Evolutionary conservation across 2,888 invertebrate species (phyloP), one percentile per base, ranked within the genome.

Genomic region (Sclerodermus sp.): DNA sequence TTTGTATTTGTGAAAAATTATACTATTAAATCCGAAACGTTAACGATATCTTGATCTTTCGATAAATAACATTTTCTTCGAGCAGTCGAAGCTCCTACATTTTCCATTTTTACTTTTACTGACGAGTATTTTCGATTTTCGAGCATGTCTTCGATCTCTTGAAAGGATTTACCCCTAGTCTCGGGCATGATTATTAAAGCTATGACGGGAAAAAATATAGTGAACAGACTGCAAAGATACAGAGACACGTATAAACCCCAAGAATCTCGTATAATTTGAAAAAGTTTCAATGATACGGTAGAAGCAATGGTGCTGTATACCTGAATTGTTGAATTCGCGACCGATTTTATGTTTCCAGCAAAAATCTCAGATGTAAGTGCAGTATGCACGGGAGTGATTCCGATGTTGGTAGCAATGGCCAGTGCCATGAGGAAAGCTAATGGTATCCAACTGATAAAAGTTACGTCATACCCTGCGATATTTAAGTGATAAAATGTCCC

Each of bases 401-500:
- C 42, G 29, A 13, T 16, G 17, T 13, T 49, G 38, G 15, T 40
- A 34, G 12, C 37, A 1, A 47, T 15, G 18, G 42, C 13, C 31
- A 38, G 52, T 17, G 49, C 47, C 2, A 45, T 15, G 14, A 52
- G 9, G 29, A 32, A 52, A 34, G 49, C 1, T 8, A 52, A 39
- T 1, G 49, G 55, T 17, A 40, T 15, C 52, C 51, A 52, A 15
- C 39, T 38, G 37, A 36, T 15, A 9, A 37, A 40, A 23, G 45
- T 41, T 16, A 47, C 44, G 16, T 52, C 47, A 17, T 42, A 43
- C 13, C 30, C 43, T n/a, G 14, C 36, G 34, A 32, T 34, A 16
- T 23, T 55, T 47, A 49, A n/a, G 12, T 52, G 44, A 31, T 45
- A 55, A 32, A 36, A 55, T 1, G 44, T 36, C 2, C 38, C 49